A percentile compares a stretch with the other conserved stretches of the same genome.
Evolutionary conservation across 2,113 vertebrate genomes (phyloP).

Genomic region (Eublepharis macularius): DNA sequence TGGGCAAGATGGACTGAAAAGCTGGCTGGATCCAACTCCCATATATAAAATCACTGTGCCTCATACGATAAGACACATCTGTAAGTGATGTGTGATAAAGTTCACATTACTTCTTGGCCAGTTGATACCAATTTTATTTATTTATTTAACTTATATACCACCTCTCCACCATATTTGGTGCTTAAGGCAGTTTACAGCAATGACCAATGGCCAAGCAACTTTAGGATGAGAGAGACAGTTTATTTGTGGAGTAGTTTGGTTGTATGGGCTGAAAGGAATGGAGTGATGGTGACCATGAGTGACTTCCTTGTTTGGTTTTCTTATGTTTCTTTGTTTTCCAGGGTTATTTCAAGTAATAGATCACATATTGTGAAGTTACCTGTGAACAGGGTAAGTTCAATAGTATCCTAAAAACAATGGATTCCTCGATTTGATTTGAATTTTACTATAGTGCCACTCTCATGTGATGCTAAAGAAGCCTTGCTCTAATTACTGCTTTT

Average conservation of each 20-base stretch:
- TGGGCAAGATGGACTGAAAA: no score
- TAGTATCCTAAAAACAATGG: neutral
- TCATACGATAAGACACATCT: neutral
- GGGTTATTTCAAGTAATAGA: conserved; percentile 93
- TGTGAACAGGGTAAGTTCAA: conserved; percentile 84
- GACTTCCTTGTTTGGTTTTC: neutral
- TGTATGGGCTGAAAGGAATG: neutral
- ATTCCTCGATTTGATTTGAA: neutral
- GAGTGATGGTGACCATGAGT: neutral
- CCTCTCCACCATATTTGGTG: no score
- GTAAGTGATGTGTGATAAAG: neutral
- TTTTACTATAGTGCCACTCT: neutral
- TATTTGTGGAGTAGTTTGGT: neutral
- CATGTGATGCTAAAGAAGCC: neutral
- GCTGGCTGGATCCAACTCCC: no score
- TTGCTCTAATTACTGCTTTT: neutral
- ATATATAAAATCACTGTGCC: neutral
- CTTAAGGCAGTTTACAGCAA: no score
- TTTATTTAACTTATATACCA: no score
- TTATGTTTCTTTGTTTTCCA: conserved; percentile 68
- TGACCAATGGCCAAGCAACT: neutral
- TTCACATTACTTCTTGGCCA: neutral
- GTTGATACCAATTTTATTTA: no score
- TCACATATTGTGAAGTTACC: conserved; percentile 93
- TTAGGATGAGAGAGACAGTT: neutral